These are phyloP conservation scores for Pollachius pollachius DNA, from an alignment of 2,113 vertebrate genomes.

Conservation along the genomic window DNA sequence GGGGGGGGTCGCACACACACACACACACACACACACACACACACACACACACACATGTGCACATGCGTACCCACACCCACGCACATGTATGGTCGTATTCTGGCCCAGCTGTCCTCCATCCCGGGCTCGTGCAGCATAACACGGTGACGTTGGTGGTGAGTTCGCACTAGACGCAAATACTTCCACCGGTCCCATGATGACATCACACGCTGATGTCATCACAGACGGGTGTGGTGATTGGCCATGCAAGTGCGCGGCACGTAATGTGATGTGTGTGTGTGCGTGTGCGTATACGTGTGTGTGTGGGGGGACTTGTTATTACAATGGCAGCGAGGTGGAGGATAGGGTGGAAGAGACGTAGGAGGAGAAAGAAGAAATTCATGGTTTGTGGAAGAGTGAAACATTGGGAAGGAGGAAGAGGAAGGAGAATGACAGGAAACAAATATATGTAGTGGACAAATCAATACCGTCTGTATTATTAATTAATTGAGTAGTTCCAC, in stretches of 20 bases:
- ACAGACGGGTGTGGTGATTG: constrained; percentile 69
- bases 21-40: constrained; percentile 29
- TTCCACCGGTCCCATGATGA: constrained; percentile 73
- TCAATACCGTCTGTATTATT: no score
- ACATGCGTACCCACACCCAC: neutral
- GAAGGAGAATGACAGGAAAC: neutral
- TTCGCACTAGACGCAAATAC: constrained; percentile 62
- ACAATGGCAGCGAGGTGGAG: constrained; percentile 1
- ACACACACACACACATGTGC: constrained; percentile 12
- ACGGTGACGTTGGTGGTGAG: constrained; percentile 70
- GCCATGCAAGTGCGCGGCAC: constrained; percentile 59
- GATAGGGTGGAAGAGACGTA: constrained; percentile 1
- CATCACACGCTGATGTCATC: constrained; percentile 78
- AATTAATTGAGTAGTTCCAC: no score
- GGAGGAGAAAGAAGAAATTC: neutral
- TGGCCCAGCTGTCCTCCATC: constrained; percentile 67
- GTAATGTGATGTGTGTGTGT: constrained; percentile 7
- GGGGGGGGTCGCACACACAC: constrained; percentile 12
- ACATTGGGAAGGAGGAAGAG: neutral
- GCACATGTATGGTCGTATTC: neutral
- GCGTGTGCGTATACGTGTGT: constrained; percentile 31
- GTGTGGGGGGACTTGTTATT: constrained; percentile 19
- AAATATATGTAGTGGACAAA: no score
- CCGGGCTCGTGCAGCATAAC: constrained; percentile 26
- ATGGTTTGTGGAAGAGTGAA: neutral